Base-by-base conservation (phyloP, 2,888 invertebrate species). In the Archips xylosteana region DNA sequence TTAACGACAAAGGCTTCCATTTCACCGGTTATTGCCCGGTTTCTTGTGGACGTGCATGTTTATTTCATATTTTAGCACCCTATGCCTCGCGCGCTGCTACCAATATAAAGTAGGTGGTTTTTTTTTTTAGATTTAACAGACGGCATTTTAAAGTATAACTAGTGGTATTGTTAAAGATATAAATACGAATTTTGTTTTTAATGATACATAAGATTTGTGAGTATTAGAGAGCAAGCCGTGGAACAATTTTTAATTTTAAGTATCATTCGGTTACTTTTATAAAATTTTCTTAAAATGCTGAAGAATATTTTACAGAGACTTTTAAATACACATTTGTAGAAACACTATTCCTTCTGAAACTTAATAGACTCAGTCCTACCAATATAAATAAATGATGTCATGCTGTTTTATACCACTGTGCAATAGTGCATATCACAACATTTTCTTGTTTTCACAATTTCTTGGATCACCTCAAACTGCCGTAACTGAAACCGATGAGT, bases 11-110 rank as follows among this genome's bases (percentile, higher is more conserved):
- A 51, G 62, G 13, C 12, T 15, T 59, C 47, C 57, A 36, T 49
- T 71, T 70, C 64, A 45, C 34, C 64, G 47, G 47, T 15, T 23
- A 15, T 10, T 12, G 57, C 10, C 42, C 13, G 34, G 71, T 49
- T 71, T 71, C 23, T 71, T 66, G 65, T 32, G n/a, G 51, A 13
- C 2, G 9, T n/a, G 32, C 23, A 32, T n/a, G 32, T 57, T 57
- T 9, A 57, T 32, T 57, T 57, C 57, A 57, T 32, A 57, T 57
- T 32, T 57, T 57, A 32, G 32, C 57, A 57, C 57, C 32, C 5
- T 32, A 4, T 32, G 57, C 57, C 10, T 10, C 12, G 57, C 23
- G 32, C 32, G 57, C 23, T 12, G 12, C 23, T 54, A 6, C 32
- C 32, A 57, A 57, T 57, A 57, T 54, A 54, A 51, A 51, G 54